phyloP scores from a whole-genome alignment of 1,140 invertebrate genomes.

The Drosophila kurseongensis region DNA sequence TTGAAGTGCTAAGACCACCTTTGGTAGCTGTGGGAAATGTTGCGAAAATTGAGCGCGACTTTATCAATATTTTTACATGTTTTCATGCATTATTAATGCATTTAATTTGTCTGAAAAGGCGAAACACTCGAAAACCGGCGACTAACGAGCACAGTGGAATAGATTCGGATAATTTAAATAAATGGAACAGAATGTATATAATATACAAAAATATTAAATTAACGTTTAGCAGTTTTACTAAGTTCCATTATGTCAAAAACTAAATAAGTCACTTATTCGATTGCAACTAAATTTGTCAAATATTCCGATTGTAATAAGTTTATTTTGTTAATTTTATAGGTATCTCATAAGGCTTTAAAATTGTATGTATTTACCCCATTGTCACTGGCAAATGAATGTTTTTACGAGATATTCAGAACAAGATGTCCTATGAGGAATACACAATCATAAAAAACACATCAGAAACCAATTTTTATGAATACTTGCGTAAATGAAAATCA shows the following conservation, averaged over 20 bases:
- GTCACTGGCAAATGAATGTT: conserved; percentile 4
- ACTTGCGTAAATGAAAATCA: conserved; percentile 71
- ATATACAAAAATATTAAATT: no score
- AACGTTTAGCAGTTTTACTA: no score
- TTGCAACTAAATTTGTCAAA: no score
- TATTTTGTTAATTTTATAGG: no score
- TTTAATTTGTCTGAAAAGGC: conserved; percentile 76
- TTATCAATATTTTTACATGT: conserved; percentile 70
- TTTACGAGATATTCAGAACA: conserved; percentile 50
- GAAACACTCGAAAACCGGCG: conserved; percentile 30
- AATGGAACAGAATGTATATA: no score
- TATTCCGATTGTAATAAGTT: no score
- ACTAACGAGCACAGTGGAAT: conserved; percentile 34
- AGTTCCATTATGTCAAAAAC: no score
- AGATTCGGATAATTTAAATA: background rate
- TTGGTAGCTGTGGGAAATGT: conserved; percentile 32
- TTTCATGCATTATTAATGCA: conserved; percentile 76
- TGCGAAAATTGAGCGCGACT: conserved; percentile 46
- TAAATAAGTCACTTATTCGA: no score
- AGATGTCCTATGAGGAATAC: conserved; percentile 63
- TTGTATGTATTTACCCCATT: conserved; percentile 1
- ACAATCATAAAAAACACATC: conserved; percentile 72
- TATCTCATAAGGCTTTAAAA: background rate
- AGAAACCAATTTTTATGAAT: conserved; percentile 77
- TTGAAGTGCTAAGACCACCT: conserved; percentile 70